Base-by-base conservation (phyloP, 2,888 invertebrate genomes). In the Norana najaformis region DNA sequence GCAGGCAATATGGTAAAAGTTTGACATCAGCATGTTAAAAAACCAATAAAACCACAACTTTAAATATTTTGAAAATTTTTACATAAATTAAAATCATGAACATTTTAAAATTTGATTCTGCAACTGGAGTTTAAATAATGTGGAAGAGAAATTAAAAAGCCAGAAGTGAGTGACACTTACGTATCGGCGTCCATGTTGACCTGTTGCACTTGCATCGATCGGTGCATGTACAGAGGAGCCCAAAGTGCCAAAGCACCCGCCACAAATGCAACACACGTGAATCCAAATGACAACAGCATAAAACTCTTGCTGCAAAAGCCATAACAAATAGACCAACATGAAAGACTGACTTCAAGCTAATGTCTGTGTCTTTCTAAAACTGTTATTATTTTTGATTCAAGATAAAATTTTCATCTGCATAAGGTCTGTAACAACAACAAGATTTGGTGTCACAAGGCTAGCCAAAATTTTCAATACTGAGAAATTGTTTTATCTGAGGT, bases 231-330 rank as follows among this genome's bases (percentile, higher is more conserved):
- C 93, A 96, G 96, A 0, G 99, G 98, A 1, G 98, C 98, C 98
- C 98, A 99, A 97, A 98, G 98, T 0, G 98, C 97, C 88, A 99
- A 95, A 0, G 99, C 98, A 90, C 99, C 99, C 30, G 98, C 97
- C 37, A 99, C 98, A 95, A 99, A 99, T 18, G 99, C 97, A 34
- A 99, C 98, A 94, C 98, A 98, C 0, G 99, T 99, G 95, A 99
- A 99, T 89, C 98, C 99, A 39, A 97, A 95, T 5, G 98, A 97
- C 1, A 98, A 97, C 92, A 98, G 96, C 96, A 99, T 97, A 95
- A 98, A 99, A 92, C 98, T 99, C 90, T 96, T 96, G 95, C 97
- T 97, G 96, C 23, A 47, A 69, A 69, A 69, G n/a, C 13, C 69
- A 69, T 8, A 69, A 69, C 11, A 69, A n/a, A n/a, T 8, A 69